Percentiles rank a stretch among this genome's conserved stretches.
These are phyloP conservation scores for Pollenia labialis DNA, from an alignment of 2,888 invertebrate species.

Conservation along the genomic window DNA sequence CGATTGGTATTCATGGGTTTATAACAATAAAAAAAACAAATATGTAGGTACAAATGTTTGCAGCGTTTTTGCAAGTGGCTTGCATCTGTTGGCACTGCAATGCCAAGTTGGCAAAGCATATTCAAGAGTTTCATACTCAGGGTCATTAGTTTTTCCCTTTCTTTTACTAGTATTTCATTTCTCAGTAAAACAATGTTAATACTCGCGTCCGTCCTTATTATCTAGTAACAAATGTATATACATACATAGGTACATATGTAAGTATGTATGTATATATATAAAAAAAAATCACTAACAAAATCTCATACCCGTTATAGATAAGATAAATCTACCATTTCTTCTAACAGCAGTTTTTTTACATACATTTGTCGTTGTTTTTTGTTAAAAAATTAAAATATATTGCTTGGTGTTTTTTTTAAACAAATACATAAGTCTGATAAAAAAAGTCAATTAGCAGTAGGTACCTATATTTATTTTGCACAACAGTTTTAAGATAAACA, in stretches of 20 bases:
- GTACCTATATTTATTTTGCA: no score
- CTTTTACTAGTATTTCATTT: neutral
- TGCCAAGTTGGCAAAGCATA: constrained; percentile 60
- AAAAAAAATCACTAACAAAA: constrained; percentile 28
- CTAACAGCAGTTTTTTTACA: neutral
- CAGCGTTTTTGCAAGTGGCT: constrained; percentile 17
- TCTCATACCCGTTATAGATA: constrained; percentile 30
- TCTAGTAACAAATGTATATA: neutral
- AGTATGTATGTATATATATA: no score
- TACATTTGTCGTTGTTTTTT: neutral
- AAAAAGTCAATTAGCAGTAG: no score
- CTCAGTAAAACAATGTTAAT: neutral
- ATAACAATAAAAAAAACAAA: neutral
- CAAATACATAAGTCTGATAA: neutral
- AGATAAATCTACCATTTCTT: constrained; percentile 41
- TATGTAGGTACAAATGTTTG: constrained; percentile 16
- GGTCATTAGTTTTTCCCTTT: constrained; percentile 43
- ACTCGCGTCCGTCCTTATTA: constrained; percentile 34
- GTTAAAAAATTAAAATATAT: neutral
- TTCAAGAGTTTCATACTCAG: constrained; percentile 46
- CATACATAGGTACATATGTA: no score
- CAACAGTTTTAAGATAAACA: no score
- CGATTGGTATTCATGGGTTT: neutral
- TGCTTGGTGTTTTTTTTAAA: neutral
- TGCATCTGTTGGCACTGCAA: constrained; percentile 5